Base-by-base conservation (phyloP, 2,113 vertebrate genomes). In the Gadus chalcogrammus region DNA sequence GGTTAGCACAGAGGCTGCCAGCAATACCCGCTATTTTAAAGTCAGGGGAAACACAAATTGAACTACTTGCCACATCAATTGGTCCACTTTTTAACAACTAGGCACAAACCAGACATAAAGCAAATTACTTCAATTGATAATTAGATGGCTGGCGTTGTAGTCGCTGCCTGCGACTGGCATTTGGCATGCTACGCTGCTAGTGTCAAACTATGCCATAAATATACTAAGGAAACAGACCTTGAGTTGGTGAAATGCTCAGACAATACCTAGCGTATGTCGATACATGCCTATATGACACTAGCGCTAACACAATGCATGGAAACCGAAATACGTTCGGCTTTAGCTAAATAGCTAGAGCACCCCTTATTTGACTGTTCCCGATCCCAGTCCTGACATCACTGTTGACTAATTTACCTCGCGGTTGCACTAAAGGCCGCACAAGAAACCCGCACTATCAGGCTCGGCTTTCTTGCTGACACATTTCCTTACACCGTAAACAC, bases 331-430 rank as follows among this genome's bases (percentile, higher is more conserved):
- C 56, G 64, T 15, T 11, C 27, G 20, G 59, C 22, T 65, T 74
- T 22, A 73, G 71, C 81, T 82, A 9, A 79, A 84, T 85, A 87
- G 65, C 65, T 61, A 62, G 64, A 52, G 66, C 53, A 60, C 64
- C 60, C 42, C 42, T 48, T 1, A 9, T 48, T 13, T 48, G 8
- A 52, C 65, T 55, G 74, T 58, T 69, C 42, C 75, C 65, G 74
- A 35, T 66, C 17, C 58, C 76, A 77, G 69, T 73, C 81, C 77
- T 76, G 69, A 84, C 64, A 74, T 55, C 81, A 83, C 71, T 76
- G 79, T 71, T 20, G 9, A 80, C 79, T 84, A 91, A 86, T 91
- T 83, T 79, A 91, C 88, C 48, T 82, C 86, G 84, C 65, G 86
- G 91, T 70, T 91, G 68, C 27, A 18, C 9, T 17, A 17, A 69